phyloP scores from a whole-genome alignment of 2,888 invertebrate genomes.

The Tanytarsus gracilentus region DNA sequence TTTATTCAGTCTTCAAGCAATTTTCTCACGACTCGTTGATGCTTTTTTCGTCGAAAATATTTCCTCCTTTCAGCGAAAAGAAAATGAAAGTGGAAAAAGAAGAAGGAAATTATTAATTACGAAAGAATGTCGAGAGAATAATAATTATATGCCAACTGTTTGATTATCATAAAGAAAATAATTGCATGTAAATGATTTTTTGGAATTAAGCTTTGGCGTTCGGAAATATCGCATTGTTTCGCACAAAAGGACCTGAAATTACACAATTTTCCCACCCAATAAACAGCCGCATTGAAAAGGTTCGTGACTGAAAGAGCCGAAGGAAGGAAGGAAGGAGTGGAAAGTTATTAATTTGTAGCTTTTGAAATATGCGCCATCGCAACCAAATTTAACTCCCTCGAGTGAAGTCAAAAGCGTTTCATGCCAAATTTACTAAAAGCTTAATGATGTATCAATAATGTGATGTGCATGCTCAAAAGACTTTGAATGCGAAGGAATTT shows the following conservation, averaged over 20 bases:
- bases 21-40: too few species aligned
- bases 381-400: background rate
- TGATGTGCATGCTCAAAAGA: background rate
- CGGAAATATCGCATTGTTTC: background rate
- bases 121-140: background rate
- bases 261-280: background rate
- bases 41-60: too few species aligned
- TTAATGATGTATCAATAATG: constrained; percentile 5
- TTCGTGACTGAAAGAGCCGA: too few species aligned
- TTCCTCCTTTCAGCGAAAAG: too few species aligned
- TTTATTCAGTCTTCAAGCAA: too few species aligned
- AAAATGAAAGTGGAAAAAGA: background rate
- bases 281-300: too few species aligned
- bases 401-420: background rate
- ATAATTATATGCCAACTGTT: background rate
- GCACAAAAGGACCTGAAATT: background rate
- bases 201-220: background rate
- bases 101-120: background rate
- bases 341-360: too few species aligned
- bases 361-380: too few species aligned
- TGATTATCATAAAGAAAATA: background rate
- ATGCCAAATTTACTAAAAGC: background rate
- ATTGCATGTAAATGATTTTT: background rate
- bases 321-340: too few species aligned
- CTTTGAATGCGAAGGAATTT: too few species aligned